Evolutionary conservation across 2,888 invertebrate species (phyloP), one percentile per base, ranked within the genome.

Genomic region (Alloscopus bannaensis): DNA sequence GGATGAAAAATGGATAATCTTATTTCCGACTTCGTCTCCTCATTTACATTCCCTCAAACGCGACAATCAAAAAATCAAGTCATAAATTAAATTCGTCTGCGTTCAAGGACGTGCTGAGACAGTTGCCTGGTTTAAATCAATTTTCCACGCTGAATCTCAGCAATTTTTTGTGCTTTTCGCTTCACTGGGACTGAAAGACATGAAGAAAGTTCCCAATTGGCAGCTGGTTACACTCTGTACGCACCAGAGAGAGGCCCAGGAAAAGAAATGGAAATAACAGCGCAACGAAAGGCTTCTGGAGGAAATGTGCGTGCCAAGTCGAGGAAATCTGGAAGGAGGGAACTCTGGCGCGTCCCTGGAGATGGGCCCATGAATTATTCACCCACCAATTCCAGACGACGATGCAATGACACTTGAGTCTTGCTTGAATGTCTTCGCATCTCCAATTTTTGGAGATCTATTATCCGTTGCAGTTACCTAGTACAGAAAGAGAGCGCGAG

Each of bases 331-430:
- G 36, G 24, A 22, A 22, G 52, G 16, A 8, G 52, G 24, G 24
- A 52, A 52, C 20, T 3, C 20, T 20, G 22, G 24, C 11, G 6
- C 52, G n/a, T 22, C 13, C 4, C 47, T 47, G 52, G 16, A 52
- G 24, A 52, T 52, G 52, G 24, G 52, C 52, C 52, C 24, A 52
- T 52, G 52, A 52, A 52, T 52, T 52, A 52, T 52, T 52, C 52
- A 52, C 52, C 24, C 52, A 11, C 22, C 52, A 22, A 52, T 52
- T 8, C 13, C 8, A 36, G 6, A 36, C 13, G 36, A 8, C 13
- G 6, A 36, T 36, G 8, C 36, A 20, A n/a, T 22, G 20, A 45
- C 52, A 52, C 52, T 52, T 22, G 52, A 52, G 24, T 22, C n/a
- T n/a, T 3, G 3, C 4, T 52, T 16, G 45, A 45, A 11, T 45